phyloP scores from a whole-genome alignment of 2,113 vertebrate genomes.

The Setophaga petechia region DNA sequence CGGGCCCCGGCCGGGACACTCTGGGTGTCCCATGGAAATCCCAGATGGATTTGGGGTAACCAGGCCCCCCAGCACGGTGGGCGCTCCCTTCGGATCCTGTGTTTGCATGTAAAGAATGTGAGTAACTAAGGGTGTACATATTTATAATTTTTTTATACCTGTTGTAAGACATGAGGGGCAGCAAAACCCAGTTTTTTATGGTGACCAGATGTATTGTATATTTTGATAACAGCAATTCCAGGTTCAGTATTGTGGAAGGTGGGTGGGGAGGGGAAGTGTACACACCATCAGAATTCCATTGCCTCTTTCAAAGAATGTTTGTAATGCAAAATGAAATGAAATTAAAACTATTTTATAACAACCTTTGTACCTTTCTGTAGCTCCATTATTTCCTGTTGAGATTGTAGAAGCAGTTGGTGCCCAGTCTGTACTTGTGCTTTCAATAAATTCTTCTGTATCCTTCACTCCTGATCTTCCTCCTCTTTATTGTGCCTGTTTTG shows the following conservation, averaged over 20 bases:
- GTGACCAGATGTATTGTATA: constrained; percentile 82
- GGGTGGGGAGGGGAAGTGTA: constrained; percentile 53
- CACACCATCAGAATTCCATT: constrained; percentile 65
- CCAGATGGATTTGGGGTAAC: background rate
- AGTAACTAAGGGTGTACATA: constrained; percentile 82
- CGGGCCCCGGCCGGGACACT: background rate
- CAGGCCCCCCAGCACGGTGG: background rate
- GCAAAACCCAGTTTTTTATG: constrained; percentile 72
- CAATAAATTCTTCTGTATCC: constrained; percentile 81
- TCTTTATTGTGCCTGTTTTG: constrained; percentile 40
- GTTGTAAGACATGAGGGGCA: constrained; percentile 73
- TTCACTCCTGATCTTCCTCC: constrained; percentile 52
- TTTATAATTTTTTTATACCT: constrained; percentile 85
- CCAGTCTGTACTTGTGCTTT: constrained; percentile 77
- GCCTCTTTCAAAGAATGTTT: constrained; percentile 72
- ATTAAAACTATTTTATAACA: constrained; percentile 81
- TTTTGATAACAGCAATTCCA: constrained; percentile 81
- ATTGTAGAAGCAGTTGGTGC: constrained; percentile 71
- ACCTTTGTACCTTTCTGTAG: constrained; percentile 74
- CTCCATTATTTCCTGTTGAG: constrained; percentile 70
- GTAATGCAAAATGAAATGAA: constrained; percentile 71
- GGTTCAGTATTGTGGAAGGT: constrained; percentile 78
- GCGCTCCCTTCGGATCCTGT: constrained; percentile 54
- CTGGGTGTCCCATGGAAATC: background rate
- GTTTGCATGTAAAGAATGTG: constrained; percentile 71